Conservation (phyloP, 2,113 vertebrate species). For the Nettapus auritus region DNA sequence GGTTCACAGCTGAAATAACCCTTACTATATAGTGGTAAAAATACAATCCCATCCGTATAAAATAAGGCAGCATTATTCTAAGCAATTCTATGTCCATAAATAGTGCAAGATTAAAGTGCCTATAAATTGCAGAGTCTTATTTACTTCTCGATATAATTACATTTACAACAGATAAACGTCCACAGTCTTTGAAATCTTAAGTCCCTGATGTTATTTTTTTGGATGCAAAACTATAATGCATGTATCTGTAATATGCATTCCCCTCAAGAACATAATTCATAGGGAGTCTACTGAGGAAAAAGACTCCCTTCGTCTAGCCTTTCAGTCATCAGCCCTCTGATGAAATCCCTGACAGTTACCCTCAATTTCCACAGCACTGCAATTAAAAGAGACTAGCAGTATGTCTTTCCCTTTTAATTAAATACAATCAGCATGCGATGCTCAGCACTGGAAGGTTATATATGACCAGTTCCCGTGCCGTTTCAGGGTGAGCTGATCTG, state of each 20-base stretch:
- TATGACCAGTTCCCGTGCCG: accelerated
- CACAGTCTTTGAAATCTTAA: constrained; percentile 45
- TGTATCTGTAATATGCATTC: background rate
- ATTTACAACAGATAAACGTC: constrained; percentile 65
- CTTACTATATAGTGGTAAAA: constrained; percentile 33
- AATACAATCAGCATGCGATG: background rate
- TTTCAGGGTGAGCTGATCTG: background rate
- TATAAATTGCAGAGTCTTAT: constrained; percentile 66
- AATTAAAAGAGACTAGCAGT: background rate
- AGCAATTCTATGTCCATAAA: constrained; percentile 59
- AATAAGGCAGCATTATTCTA: constrained; percentile 68
- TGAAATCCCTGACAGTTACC: background rate
- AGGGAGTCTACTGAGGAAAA: background rate
- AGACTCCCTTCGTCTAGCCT: background rate
- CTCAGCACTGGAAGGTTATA: background rate
- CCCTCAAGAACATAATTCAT: constrained; percentile 10
- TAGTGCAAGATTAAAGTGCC: constrained; percentile 49
- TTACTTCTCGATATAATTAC: constrained; percentile 66
- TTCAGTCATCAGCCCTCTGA: background rate
- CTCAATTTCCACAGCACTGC: background rate
- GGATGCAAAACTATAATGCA: constrained; percentile 16
- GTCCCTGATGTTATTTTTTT: constrained; percentile 39
- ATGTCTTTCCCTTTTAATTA: background rate
- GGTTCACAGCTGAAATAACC: constrained; percentile 59
- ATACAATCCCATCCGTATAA: constrained; percentile 55